Base-by-base conservation (phyloP, 1,140 invertebrate genomes). In the Drosophila malerkotliana region DNA sequence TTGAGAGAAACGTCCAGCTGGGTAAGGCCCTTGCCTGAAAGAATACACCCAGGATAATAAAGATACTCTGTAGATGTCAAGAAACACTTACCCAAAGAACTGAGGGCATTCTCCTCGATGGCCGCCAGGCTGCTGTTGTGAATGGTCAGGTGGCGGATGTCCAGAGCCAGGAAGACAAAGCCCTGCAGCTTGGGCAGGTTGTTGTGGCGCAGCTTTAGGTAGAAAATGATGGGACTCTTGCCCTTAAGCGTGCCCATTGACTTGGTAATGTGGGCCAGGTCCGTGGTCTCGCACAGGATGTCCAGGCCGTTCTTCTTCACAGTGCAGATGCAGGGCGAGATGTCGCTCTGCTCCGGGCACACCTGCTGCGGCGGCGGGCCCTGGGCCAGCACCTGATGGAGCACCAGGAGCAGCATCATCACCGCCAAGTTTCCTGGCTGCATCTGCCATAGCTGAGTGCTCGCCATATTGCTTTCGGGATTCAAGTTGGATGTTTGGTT, bases 261-360 rank as follows among this genome's bases (percentile, higher is more conserved):
- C 87, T 94, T 93, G 15, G 84, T 90, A 15, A 97, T 96, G 75
- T 96, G 95, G 30, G 93, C 91, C 62, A 95, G 93, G 77, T 96
- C 95, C 8, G 96, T 97, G 72, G 95, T 95, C 92, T 97, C 96
- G 93, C 97, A 98, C 21, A 96, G 93, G 44, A 98, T 95, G 87
- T 97, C 97, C 72, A 98, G 93, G 5, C 97, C 97, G 75, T 96
- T 96, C 90, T 96, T 97, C 92, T 97, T 97, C 49, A 97, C 94
- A 48, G 93, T 94, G 90, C 97, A 98, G 59, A 93, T 93, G 92
- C 97, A 98, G 18, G 96, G 96, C 32, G 94, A 92, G 72, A 97
- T 96, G 32, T 96, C 96, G 61, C 84, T 92, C 58, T 93, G 93
- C 44, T 94, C 88, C 12, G 96, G 96, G 92, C 96, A 97, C 81